Conservation (phyloP, 2,888 invertebrate genomes). For the Seira ritae region DNA sequence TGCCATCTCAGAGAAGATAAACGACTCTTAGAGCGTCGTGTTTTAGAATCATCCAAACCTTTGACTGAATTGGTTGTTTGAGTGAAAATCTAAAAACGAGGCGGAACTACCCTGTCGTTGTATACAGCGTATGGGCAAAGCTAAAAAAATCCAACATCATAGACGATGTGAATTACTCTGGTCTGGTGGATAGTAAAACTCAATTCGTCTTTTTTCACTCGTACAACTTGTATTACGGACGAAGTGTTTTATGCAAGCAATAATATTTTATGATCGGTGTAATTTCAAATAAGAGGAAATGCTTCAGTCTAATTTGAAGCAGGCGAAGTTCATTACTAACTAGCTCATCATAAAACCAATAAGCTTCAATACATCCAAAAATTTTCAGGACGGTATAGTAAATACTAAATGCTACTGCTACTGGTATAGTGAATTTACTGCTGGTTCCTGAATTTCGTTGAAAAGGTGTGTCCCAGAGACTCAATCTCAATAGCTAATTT, state of each 20-base stretch:
- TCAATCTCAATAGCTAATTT: too few relatives aligned
- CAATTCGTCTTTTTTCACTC: too few relatives aligned
- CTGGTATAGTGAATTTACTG: too few relatives aligned
- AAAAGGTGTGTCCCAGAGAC: too few relatives aligned
- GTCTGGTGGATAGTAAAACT: too few relatives aligned
- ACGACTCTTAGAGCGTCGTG: neutral
- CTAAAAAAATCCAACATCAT: too few relatives aligned
- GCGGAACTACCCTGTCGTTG: too few relatives aligned
- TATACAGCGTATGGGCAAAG: too few relatives aligned
- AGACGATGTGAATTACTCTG: too few relatives aligned
- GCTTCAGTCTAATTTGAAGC: neutral
- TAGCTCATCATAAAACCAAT: neutral
- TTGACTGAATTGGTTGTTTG: neutral
- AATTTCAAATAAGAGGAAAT: neutral
- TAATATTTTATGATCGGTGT: conserved; percentile 14
- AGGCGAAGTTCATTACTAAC: neutral
- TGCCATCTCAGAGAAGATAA: neutral
- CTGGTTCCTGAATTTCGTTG: too few relatives aligned
- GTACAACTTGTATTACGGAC: neutral
- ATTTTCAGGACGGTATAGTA: too few relatives aligned
- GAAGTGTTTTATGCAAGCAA: neutral
- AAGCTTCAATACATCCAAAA: neutral
- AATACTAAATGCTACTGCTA: too few relatives aligned
- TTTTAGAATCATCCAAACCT: neutral
- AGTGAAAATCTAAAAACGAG: neutral